phyloP scores from a whole-genome alignment of 2,888 invertebrate genomes.

The Sinotaia quadrata region DNA sequence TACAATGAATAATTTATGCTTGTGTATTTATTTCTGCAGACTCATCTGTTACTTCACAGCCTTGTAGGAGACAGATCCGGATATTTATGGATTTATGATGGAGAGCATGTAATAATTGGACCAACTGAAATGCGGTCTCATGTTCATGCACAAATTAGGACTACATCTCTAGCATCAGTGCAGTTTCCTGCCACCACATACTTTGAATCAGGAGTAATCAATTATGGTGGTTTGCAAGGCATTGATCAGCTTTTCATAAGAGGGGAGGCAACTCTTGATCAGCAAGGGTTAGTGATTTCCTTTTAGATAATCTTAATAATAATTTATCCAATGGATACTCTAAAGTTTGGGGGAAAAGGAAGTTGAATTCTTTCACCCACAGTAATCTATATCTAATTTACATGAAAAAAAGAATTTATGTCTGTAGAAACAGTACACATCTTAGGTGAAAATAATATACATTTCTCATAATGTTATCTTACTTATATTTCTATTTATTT shows the following conservation, averaged over 20 bases:
- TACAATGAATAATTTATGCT: too few species aligned
- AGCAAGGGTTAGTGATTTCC: conserved; percentile 29
- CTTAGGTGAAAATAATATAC: too few species aligned
- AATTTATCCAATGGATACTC: too few species aligned
- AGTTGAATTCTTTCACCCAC: too few species aligned
- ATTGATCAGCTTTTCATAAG: conserved; percentile 48
- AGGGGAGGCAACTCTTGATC: conserved; percentile 36
- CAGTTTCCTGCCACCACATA: conserved; percentile 42
- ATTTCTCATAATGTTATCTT: too few species aligned
- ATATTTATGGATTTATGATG: conserved; percentile 35
- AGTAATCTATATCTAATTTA: too few species aligned
- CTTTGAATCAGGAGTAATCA: conserved; percentile 41
- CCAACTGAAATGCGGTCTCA: conserved; percentile 37
- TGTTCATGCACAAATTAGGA: conserved; percentile 41
- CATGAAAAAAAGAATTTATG: too few species aligned
- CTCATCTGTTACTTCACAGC: conserved; percentile 32
- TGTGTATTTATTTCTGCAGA: conserved; percentile 16
- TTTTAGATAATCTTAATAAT: neutral
- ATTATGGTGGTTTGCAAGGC: conserved; percentile 43
- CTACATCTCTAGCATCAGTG: conserved; percentile 30
- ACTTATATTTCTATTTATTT: too few species aligned
- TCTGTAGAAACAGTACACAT: too few species aligned
- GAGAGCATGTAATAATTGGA: conserved; percentile 37
- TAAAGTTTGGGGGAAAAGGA: too few species aligned
- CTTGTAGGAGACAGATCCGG: conserved; percentile 50